Conservation (phyloP, 2,113 vertebrate species). For the Eidolon helvum region DNA sequence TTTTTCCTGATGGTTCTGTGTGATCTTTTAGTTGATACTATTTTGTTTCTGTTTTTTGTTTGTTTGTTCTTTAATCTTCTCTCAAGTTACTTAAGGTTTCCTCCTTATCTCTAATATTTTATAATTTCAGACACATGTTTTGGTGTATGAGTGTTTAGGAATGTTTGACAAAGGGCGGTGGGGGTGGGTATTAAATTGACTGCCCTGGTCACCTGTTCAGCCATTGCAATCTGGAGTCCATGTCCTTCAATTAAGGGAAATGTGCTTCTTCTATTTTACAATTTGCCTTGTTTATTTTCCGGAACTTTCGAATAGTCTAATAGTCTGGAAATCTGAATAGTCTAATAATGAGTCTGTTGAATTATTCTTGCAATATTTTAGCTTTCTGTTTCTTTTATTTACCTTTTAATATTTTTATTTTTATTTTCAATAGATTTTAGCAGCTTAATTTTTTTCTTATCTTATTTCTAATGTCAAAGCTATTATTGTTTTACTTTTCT, state of each 20-base stretch:
- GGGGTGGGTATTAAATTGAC: fast-evolving
- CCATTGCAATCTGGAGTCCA: neutral
- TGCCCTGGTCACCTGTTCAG: neutral
- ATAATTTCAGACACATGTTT: neutral
- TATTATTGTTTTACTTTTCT: neutral
- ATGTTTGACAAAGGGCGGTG: fast-evolving
- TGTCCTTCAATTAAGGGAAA: neutral
- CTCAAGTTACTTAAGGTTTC: neutral
- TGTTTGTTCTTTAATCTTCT: neutral
- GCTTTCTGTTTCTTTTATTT: neutral
- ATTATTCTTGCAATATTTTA: neutral
- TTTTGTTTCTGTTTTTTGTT: too few species aligned
- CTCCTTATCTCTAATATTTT: neutral
- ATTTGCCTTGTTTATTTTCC: neutral
- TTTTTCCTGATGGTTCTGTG: neutral
- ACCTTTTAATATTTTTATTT: neutral
- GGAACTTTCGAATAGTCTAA: neutral
- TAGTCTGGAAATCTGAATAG: neutral
- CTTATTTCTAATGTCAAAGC: neutral
- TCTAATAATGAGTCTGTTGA: neutral
- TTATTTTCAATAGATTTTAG: neutral
- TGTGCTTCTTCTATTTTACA: neutral
- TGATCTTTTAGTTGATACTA: neutral
- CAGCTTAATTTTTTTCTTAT: neutral
- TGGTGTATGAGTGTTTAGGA: neutral